Evolutionary conservation across 2,888 invertebrate species (phyloP).

Genomic region (Leptinotarsa tumamoca): DNA sequence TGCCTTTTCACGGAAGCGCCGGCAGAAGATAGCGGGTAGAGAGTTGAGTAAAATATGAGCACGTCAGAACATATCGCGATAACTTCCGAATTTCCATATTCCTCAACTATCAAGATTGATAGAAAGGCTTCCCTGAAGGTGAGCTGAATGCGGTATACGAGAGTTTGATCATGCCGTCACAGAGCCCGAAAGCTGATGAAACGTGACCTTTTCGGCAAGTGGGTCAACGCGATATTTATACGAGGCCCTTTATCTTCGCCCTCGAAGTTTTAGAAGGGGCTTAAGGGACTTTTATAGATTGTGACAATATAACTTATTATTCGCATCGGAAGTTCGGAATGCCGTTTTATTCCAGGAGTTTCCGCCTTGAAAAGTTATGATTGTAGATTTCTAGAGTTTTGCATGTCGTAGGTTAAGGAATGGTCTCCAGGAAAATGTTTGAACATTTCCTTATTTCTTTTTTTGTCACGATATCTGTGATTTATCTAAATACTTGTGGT

Average conservation of each 20-base stretch:
- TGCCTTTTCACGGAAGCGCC: constrained; percentile 4
- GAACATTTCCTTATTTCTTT: neutral
- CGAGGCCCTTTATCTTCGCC: constrained; percentile 11
- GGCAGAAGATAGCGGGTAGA: constrained; percentile 5
- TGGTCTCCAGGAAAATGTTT: neutral
- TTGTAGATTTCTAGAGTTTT: constrained; percentile 5
- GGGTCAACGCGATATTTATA: constrained; percentile 13
- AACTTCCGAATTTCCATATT: constrained; percentile 10
- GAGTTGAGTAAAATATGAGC: constrained; percentile 6
- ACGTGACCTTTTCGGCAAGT: constrained; percentile 14
- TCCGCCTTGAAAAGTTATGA: constrained; percentile 9
- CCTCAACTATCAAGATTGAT: constrained; percentile 13
- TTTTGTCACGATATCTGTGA: neutral
- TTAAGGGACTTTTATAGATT: constrained; percentile 13
- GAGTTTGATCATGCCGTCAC: constrained; percentile 11
- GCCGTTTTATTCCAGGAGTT: constrained; percentile 13
- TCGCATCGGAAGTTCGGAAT: constrained; percentile 14
- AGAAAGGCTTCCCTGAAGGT: neutral
- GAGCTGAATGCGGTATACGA: neutral
- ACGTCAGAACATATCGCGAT: constrained; percentile 14
- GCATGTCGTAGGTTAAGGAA: constrained; percentile 14
- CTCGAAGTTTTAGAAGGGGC: constrained; percentile 6
- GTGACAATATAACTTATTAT: constrained; percentile 16
- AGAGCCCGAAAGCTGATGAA: constrained; percentile 14
- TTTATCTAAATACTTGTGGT: no score